phyloP scores from a whole-genome alignment of 2,113 vertebrate species.

The Catharus bicknelli region DNA sequence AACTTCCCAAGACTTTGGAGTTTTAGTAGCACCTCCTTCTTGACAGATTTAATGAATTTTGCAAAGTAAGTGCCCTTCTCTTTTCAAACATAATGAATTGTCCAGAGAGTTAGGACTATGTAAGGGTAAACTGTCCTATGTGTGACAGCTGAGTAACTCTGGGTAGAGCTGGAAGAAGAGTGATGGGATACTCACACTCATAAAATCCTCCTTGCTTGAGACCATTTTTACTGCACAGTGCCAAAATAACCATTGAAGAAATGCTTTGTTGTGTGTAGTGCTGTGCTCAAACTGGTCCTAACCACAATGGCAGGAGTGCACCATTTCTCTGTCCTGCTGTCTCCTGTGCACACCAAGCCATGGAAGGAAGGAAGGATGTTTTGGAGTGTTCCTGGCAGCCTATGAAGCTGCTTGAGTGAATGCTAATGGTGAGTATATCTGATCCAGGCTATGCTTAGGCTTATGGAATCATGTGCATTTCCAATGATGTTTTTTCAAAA shows the following conservation, averaged over 20 bases:
- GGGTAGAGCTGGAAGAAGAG: neutral
- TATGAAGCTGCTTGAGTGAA: neutral
- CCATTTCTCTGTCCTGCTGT: neutral
- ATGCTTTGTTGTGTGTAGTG: rapidly evolving
- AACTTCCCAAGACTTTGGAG: neutral
- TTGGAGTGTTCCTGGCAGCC: neutral
- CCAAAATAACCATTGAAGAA: neutral
- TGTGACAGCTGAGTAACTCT: neutral
- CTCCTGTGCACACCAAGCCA: neutral
- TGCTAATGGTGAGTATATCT: neutral
- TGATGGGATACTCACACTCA: rapidly evolving
- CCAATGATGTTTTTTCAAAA: neutral
- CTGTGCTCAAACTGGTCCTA: rapidly evolving
- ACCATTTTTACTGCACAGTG: neutral
- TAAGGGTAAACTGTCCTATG: neutral
- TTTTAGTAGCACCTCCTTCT: neutral
- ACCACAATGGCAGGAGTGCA: rapidly evolving
- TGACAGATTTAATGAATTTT: neutral
- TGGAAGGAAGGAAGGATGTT: neutral
- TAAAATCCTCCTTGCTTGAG: neutral
- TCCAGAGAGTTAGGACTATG: neutral
- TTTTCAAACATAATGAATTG: neutral
- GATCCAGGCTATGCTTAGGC: neutral
- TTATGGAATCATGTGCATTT: neutral
- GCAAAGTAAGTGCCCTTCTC: neutral